Evolutionary conservation across 2,797 vertebrate genomes (phyloP).

Genomic region (Centropyge bicolor): DNA sequence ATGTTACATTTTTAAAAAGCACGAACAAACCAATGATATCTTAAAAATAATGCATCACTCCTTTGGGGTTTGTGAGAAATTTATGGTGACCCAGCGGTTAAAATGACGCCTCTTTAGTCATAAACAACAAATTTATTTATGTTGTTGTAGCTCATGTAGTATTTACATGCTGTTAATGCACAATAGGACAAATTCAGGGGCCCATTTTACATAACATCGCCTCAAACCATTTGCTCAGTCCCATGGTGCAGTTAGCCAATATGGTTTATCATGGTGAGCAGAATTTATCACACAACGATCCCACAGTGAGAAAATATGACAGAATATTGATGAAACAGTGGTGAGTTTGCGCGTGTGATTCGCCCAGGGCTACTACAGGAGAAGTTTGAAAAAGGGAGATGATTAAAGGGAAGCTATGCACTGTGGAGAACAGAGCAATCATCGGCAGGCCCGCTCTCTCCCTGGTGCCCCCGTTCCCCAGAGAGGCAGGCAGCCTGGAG

Average conservation of each 20-base stretch:
- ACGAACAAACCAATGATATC: neutral
- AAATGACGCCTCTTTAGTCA: constrained; percentile 18
- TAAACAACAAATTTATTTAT: constrained; percentile 23
- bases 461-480: constrained; percentile 69
- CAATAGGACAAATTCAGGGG: constrained; percentile 46
- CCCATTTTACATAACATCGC: constrained; percentile 67
- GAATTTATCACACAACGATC: constrained; percentile 75
- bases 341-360: constrained; percentile 72
- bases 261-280: constrained; percentile 70
- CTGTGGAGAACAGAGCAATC: constrained; percentile 80
- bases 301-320: constrained; percentile 69
- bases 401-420: constrained; percentile 82
- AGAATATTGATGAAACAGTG: constrained; percentile 83
- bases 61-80: constrained; percentile 19
- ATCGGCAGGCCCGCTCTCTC: constrained; percentile 66
- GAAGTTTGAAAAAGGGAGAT: constrained; percentile 79
- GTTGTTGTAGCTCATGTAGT: constrained; percentile 35
- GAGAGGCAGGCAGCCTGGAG: constrained; percentile 64
- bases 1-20: neutral
- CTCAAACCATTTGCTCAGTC: constrained; percentile 65
- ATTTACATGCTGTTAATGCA: constrained; percentile 50
- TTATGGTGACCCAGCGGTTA: neutral
- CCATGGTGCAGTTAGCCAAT: constrained; percentile 64
- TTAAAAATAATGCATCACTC: neutral
- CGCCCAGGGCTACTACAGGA: constrained; percentile 72